A percentile compares a stretch with the other conserved stretches of the same genome.
Evolutionary conservation across 1,140 invertebrate species (phyloP).

Genomic region (Drosophila melanica): DNA sequence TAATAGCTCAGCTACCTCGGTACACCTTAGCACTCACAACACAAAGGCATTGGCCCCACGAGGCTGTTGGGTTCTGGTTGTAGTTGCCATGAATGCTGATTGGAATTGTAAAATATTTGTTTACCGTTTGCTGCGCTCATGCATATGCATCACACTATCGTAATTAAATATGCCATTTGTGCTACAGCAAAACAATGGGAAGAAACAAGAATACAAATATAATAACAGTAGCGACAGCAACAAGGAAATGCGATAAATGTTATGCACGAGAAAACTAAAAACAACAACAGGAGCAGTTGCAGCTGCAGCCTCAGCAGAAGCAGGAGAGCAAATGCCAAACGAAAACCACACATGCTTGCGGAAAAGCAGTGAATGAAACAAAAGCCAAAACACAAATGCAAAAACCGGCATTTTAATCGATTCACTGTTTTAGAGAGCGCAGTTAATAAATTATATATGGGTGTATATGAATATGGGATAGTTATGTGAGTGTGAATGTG

Average conservation of each 20-base stretch:
- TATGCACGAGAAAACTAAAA: slow-evolving; percentile 4
- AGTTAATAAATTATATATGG: slow-evolving; percentile 25
- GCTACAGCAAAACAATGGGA: slow-evolving; percentile 17
- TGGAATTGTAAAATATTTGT: slow-evolving; percentile 45
- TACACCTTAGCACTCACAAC: not conserved
- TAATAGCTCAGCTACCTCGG: not conserved
- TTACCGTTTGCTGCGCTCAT: slow-evolving; percentile 45
- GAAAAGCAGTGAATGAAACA: slow-evolving; percentile 48
- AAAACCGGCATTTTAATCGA: slow-evolving; percentile 73
- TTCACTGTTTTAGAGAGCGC: slow-evolving; percentile 24
- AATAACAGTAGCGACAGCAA: slow-evolving; percentile 24
- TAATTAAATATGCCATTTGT: slow-evolving; percentile 21
- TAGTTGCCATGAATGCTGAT: slow-evolving; percentile 30
- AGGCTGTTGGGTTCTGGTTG: slow-evolving; percentile 1
- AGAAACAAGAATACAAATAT: slow-evolving; percentile 26
- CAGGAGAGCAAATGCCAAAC: slow-evolving; percentile 29
- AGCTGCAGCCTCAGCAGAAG: slow-evolving; percentile 1
- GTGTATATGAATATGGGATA: slow-evolving; percentile 9
- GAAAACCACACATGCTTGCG: slow-evolving; percentile 20
- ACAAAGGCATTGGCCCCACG: slow-evolving; percentile 16
- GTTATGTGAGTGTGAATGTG: not conserved
- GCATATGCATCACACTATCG: slow-evolving; percentile 37
- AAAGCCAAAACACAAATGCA: slow-evolving; percentile 60
- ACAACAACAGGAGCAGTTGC: slow-evolving; percentile 19
- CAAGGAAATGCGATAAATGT: slow-evolving; percentile 40